phyloP scores from a whole-genome alignment of 2,113 vertebrate species.

The Eurypyga helias region DNA sequence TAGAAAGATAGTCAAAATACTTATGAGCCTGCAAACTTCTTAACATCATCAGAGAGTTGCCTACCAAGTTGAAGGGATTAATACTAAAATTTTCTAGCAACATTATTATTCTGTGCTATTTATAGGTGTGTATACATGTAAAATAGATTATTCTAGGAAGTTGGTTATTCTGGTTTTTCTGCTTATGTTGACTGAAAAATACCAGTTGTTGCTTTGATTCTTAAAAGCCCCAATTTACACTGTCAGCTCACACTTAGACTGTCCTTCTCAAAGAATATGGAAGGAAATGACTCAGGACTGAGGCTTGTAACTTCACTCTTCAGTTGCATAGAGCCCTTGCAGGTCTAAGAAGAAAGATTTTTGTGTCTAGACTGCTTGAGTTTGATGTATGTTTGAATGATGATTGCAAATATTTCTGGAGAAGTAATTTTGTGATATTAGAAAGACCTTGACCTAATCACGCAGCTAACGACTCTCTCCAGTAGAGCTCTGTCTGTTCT shows the following conservation, averaged over 20 bases:
- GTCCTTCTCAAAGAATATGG: not conserved
- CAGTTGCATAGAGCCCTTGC: not conserved
- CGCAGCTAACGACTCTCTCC: not conserved
- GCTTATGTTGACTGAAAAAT: not conserved
- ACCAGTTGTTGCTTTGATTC: not conserved
- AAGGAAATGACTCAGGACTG: not conserved
- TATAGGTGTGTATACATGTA: not conserved
- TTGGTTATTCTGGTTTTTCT: constrained; percentile 26
- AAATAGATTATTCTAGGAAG: not conserved
- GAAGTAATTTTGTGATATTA: not conserved
- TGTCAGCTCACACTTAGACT: not conserved
- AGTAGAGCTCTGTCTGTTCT: not conserved
- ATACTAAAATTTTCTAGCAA: not conserved
- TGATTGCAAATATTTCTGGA: not conserved
- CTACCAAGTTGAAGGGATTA: not conserved
- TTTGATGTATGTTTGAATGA: not conserved
- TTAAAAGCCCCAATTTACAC: not conserved
- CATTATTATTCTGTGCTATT: not conserved
- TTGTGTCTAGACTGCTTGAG: not conserved
- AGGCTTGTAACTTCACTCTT: not conserved
- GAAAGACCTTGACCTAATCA: not conserved
- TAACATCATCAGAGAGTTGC: not conserved
- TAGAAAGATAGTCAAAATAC: not conserved
- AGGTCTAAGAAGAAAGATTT: not conserved
- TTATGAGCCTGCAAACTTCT: not conserved